Evolutionary conservation across 2,797 vertebrate species (phyloP).

Genomic region (Loriculus beryllinus): DNA sequence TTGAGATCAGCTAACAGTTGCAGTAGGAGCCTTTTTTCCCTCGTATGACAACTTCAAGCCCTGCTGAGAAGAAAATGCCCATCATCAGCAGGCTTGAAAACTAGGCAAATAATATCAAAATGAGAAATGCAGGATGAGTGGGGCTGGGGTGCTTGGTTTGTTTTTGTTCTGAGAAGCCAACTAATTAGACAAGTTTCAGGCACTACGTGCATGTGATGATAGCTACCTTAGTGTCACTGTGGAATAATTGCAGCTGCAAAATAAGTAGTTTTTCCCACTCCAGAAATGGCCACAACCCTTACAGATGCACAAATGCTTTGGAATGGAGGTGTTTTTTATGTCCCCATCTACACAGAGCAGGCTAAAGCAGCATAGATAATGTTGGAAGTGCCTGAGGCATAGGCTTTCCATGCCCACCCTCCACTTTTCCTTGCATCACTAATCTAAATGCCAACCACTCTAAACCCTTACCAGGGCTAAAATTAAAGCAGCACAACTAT

Average conservation of each 20-base stretch:
- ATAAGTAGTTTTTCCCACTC: neutral
- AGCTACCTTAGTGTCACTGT: neutral
- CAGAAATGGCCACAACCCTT: neutral
- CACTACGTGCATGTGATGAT: neutral
- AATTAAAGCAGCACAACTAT: neutral
- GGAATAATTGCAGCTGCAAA: neutral
- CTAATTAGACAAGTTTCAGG: neutral
- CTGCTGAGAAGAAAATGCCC: neutral
- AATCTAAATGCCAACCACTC: neutral
- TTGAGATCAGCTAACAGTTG: neutral
- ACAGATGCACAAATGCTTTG: neutral
- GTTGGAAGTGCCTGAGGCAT: neutral
- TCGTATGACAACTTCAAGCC: neutral
- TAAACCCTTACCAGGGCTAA: neutral
- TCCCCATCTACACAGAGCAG: neutral
- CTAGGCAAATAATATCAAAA: neutral
- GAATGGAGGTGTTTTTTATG: neutral
- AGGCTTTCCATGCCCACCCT: fast-evolving
- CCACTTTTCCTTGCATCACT: neutral
- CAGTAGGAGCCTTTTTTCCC: neutral
- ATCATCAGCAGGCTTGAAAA: neutral
- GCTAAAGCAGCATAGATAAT: neutral
- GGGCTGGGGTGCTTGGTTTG: neutral
- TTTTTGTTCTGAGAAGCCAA: neutral
- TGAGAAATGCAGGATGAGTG: neutral